A percentile compares a stretch with the other conserved stretches of the same genome.
Evolutionary conservation across 2,113 vertebrate species (phyloP).

Genomic region (Oxyura jamaicensis): DNA sequence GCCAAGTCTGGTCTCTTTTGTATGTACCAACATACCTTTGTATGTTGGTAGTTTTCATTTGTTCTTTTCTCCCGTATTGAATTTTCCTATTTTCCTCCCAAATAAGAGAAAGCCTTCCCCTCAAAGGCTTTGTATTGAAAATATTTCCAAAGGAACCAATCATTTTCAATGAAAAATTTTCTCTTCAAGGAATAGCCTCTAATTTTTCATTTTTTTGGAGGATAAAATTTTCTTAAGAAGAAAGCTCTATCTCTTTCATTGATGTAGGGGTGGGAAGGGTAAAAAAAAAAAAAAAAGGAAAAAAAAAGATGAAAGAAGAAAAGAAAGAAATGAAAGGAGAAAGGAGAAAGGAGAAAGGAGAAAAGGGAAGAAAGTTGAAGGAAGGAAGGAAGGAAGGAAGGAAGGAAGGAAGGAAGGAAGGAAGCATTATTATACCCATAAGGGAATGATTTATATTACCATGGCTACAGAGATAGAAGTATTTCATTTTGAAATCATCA

Average conservation of each 20-base stretch:
- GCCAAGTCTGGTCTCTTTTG: not conserved
- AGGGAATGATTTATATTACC: constrained; percentile 39
- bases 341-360: not conserved
- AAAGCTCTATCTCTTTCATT: constrained; percentile 66
- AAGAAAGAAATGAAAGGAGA: not conserved
- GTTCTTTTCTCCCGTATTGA: not conserved
- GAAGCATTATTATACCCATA: constrained; percentile 26
- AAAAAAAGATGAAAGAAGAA: not conserved
- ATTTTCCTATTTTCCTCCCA: constrained; percentile 6
- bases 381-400: not conserved
- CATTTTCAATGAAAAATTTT: constrained; percentile 66
- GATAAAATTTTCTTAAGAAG: constrained; percentile 59
- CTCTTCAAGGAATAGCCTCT: constrained; percentile 55
- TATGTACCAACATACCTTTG: too few relatives aligned
- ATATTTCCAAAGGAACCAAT: constrained; percentile 51
- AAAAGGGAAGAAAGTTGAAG: not conserved
- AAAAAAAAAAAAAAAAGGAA: not conserved
- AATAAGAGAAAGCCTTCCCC: too few relatives aligned
- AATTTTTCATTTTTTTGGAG: constrained; percentile 71
- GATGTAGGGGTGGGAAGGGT: not conserved
- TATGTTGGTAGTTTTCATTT: constrained; percentile 14
- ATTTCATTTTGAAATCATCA: constrained; percentile 52
- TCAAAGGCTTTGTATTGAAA: constrained; percentile 5
- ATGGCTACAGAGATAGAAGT: constrained; percentile 29
- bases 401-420: not conserved